Evolutionary conservation across 1,140 invertebrate species (phyloP).

Genomic region (Aphidius ervi): DNA sequence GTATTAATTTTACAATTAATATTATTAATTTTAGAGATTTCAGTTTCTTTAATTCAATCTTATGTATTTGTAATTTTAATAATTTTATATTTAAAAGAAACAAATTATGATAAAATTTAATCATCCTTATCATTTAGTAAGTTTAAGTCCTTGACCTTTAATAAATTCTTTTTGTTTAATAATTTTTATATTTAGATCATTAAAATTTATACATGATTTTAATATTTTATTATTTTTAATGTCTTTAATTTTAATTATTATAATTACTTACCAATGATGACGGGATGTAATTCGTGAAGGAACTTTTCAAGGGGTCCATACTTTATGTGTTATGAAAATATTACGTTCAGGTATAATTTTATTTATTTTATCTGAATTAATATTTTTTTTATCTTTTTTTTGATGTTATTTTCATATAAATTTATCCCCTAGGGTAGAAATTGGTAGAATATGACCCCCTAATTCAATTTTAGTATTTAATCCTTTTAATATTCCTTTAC

Average conservation of each 20-base stretch:
- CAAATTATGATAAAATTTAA: conserved; percentile 46
- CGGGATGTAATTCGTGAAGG: conserved; percentile 59
- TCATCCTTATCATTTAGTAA: conserved; percentile 55
- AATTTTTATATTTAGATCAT: conserved; percentile 46
- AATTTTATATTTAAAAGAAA: conserved; percentile 55
- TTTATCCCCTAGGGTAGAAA: conserved; percentile 58
- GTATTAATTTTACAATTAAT: conserved; percentile 52
- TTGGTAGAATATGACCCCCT: conserved; percentile 59
- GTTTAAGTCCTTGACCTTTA: conserved; percentile 57
- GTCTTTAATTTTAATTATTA: conserved; percentile 27
- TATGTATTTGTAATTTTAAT: conserved; percentile 56
- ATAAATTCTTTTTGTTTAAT: conserved; percentile 47
- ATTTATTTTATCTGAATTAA: conserved; percentile 63
- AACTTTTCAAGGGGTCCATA: conserved; percentile 56
- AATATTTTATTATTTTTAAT: conserved; percentile 46
- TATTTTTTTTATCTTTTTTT: conserved; percentile 63
- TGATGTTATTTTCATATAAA: conserved; percentile 64
- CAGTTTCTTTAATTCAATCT: conserved; percentile 56
- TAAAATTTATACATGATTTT: conserved; percentile 52
- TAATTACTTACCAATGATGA: conserved; percentile 61
- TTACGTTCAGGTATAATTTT: conserved; percentile 59
- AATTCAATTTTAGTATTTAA: conserved; percentile 13
- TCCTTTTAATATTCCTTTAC: conserved; percentile 53
- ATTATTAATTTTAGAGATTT: conserved; percentile 52
- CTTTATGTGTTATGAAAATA: conserved; percentile 47